phyloP scores from a whole-genome alignment of 2,113 vertebrate genomes.

The Ornithorhynchus anatinus region DNA sequence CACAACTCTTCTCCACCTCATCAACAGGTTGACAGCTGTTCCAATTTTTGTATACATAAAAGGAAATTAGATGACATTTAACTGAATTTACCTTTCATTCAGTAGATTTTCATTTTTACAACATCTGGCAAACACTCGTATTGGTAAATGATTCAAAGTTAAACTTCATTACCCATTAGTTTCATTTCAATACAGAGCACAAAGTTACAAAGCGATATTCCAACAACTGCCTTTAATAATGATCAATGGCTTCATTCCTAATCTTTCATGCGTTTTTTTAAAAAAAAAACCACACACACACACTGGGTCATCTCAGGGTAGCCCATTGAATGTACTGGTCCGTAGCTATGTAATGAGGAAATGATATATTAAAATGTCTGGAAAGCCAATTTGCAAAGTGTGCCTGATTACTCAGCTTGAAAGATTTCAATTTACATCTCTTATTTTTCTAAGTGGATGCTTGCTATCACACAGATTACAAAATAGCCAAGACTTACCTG shows the following conservation, averaged over 20 bases:
- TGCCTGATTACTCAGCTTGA: slow-evolving; percentile 36
- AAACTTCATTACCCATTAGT: too few relatives aligned
- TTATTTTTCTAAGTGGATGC: slow-evolving; percentile 33
- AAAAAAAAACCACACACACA: too few relatives aligned
- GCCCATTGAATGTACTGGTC: background rate
- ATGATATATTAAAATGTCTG: slow-evolving; percentile 32
- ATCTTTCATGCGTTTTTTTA: too few relatives aligned
- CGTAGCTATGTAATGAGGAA: background rate
- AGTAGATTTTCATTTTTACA: background rate
- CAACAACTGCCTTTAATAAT: too few relatives aligned
- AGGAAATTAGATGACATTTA: background rate
- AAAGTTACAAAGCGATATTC: too few relatives aligned
- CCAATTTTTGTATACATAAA: background rate
- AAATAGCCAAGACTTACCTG: slow-evolving; percentile 59
- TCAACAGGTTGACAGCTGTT: background rate
- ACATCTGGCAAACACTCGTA: background rate
- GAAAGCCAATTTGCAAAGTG: slow-evolving; percentile 54
- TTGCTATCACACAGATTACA: slow-evolving; percentile 62
- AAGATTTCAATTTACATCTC: slow-evolving; percentile 20
- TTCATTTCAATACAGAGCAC: too few relatives aligned
- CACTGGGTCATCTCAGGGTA: too few relatives aligned
- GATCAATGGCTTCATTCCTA: too few relatives aligned
- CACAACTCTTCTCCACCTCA: background rate
- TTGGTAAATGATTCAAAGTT: background rate
- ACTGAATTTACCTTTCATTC: background rate